A percentile compares a stretch with the other conserved stretches of the same genome.
phyloP scores from a whole-genome alignment of 1,140 invertebrate species.

The Phthorimaea operculella region DNA sequence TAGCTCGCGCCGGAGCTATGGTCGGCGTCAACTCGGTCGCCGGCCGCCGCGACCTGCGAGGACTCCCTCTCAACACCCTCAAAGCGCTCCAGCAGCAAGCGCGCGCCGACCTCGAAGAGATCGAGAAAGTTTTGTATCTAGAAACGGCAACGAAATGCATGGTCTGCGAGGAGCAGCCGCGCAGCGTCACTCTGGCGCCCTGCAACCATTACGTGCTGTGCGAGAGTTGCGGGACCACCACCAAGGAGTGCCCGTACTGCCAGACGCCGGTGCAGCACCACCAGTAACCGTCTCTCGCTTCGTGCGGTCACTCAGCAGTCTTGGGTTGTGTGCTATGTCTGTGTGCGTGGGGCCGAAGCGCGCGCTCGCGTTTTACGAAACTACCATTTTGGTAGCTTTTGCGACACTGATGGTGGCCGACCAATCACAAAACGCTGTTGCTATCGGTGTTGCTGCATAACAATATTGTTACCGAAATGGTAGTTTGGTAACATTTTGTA shows the following conservation, averaged over 20 bases:
- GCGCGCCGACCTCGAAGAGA: constrained; percentile 81
- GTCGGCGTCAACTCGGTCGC: constrained; percentile 58
- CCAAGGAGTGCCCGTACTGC: constrained; percentile 90
- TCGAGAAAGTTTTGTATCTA: constrained; percentile 87
- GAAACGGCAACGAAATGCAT: constrained; percentile 90
- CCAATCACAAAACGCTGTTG: too few relatives aligned
- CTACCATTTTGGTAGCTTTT: too few relatives aligned
- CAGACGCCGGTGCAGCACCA: constrained; percentile 76
- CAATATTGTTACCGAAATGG: too few relatives aligned
- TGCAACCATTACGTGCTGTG: constrained; percentile 94
- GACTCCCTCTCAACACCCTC: constrained; percentile 77
- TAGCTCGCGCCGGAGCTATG: constrained; percentile 71
- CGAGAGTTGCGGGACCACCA: constrained; percentile 81
- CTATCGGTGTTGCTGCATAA: too few relatives aligned
- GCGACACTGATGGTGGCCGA: too few relatives aligned
- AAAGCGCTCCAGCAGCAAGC: constrained; percentile 82
- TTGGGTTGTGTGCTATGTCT: background rate
- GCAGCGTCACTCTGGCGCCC: constrained; percentile 83
- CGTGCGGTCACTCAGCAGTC: too few relatives aligned
- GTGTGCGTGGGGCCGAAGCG: too few relatives aligned
- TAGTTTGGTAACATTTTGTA: too few relatives aligned
- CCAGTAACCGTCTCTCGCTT: constrained; percentile 25
- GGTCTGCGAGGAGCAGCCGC: constrained; percentile 88
- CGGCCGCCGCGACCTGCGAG: constrained; percentile 75
- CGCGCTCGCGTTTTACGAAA: too few relatives aligned